A percentile compares a stretch with the other conserved stretches of the same genome.
Evolutionary conservation across 2,797 vertebrate species (phyloP).

Genomic region (Paramormyrops hopkinsi): DNA sequence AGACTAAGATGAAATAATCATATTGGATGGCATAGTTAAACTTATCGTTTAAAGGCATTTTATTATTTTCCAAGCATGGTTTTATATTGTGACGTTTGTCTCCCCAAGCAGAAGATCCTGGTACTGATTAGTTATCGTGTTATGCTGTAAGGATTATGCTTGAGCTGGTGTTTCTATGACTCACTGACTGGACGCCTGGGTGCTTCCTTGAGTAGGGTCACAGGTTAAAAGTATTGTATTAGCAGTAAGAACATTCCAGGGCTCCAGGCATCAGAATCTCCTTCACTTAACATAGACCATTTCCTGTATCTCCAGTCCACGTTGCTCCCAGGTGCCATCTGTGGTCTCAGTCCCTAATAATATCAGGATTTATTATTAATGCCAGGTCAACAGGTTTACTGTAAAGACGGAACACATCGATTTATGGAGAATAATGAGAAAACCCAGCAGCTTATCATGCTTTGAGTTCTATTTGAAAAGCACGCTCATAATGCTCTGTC

Average conservation of each 20-base stretch:
- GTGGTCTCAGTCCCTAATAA: conserved; percentile 51
- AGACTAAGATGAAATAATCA: not conserved
- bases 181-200: conserved; percentile 25
- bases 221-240: conserved; percentile 59
- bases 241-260: conserved; percentile 31
- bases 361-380: conserved; percentile 67
- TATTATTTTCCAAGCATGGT: not conserved
- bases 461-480: conserved; percentile 9
- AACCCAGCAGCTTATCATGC: not conserved
- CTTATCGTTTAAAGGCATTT: not conserved
- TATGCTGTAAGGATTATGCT: not conserved
- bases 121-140: not conserved
- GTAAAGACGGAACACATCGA: conserved; percentile 58
- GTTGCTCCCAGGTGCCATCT: conserved; percentile 59
- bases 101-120: not conserved
- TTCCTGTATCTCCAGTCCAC: conserved; percentile 55
- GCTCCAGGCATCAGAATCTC: conserved; percentile 43
- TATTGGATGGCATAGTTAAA: not conserved
- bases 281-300: conserved; percentile 49
- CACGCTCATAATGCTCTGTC: not conserved
- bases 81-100: not conserved
- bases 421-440: conserved; percentile 48
- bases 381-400: conserved; percentile 55
- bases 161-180: not conserved
- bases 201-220: conserved; percentile 56